Base-by-base conservation (phyloP, 2,888 invertebrate species). In the Mylabris sibirica region DNA sequence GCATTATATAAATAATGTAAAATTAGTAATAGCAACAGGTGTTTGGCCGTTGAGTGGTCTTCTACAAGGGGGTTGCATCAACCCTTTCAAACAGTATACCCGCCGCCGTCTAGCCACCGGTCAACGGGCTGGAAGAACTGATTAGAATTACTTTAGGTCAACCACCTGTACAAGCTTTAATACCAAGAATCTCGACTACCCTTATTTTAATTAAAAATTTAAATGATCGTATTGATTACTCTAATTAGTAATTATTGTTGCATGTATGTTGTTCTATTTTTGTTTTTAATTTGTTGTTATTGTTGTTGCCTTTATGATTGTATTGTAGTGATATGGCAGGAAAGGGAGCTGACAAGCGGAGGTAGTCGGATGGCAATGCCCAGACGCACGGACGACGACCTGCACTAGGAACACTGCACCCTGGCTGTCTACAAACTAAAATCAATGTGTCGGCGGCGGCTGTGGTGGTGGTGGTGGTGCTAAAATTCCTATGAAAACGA, bases 401-500 rank as follows among this genome's bases (percentile, higher is more conserved):
- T 80, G 79, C 78, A 78, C 75, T 77, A 74, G 83, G 81, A 82
- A 82, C 82, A 72, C 67, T 77, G 76, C 84, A 83, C 84, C 84
- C 84, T 83, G 85, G 81, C 81, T 76, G 81, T 83, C 83, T 87
- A 26, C 87, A 87, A 87, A 86, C 87, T 86, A 87, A 85, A 85
- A 87, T 87, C 87, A 81, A 80, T 81, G 80, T 78, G 79, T 74
- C 79, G 79, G 76, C 76, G 77, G 76, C 76, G 78, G 68, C 8
- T 4, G 30, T 8, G 30, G 30, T 30, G 30, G 30, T 8, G 30
- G 30, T 8, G 5, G 30, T 3, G n/a, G n/a, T n/a, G n/a, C n/a
- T 69, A 70, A 64, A 85, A 80, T 86, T 86, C 85, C 85, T 86
- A 86, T 86, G 87, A 85, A 87, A 86, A 88, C 88, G 87, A 57